Base-by-base conservation (phyloP, 2,888 invertebrate genomes). In the Yponomeuta evonymella region DNA sequence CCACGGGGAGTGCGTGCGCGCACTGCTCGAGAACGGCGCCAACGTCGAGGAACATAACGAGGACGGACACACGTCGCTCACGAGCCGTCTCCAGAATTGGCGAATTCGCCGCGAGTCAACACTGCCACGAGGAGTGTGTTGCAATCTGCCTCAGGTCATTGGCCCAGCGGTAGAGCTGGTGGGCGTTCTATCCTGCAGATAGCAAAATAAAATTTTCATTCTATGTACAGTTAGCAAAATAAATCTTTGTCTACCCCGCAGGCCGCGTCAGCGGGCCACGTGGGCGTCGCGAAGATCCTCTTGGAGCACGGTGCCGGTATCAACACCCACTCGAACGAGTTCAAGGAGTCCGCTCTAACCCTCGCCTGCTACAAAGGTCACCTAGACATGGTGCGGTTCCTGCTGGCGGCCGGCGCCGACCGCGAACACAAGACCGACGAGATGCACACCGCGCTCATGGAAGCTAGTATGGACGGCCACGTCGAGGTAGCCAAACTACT, bases 371-470 rank as follows among this genome's bases (percentile, higher is more conserved):
- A 97, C 87, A 98, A 98, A 93, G 98, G 98, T 70, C 98, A 99
- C 91, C 93, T 98, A 79, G 98, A 98, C 88, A 98, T 99, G 98
- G 99, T 99, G 72, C 94, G 98, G 78, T 99, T 98, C 90, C 94
- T 99, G 75, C 90, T 99, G 76, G 97, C 97, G 80, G 98, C 98
- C 69, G 99, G 99, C 74, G 98, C 98, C 29, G 98, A 99, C 89
- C 94, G 98, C 87, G 98, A 99, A 89, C 99, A 99, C 93, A 99
- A 99, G 93, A 99, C 99, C 10, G 99, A 99, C 86, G 99, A 99
- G 93, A 98, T 99, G 98, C 99, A 99, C 90, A 99, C 99, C 43
- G 99, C 99, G 67, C 93, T 99, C 67, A 99, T 99, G 99, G 99
- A 99, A 90, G 99, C 99, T 70, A 98, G 98, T 73, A 99, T 99